phyloP scores from a whole-genome alignment of 2,888 invertebrate species.

The Panzeria rudis region DNA sequence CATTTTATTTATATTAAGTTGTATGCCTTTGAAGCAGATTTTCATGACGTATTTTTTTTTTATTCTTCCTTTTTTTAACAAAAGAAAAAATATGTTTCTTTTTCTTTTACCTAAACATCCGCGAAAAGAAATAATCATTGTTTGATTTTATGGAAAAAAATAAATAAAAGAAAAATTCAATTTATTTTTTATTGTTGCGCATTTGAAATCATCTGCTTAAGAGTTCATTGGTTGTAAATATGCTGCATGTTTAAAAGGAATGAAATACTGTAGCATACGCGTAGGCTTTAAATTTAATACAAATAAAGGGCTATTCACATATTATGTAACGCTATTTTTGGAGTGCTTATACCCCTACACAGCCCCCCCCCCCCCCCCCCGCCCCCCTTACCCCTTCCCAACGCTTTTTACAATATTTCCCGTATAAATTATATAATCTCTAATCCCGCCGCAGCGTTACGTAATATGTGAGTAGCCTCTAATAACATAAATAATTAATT shows the following conservation, averaged over 20 bases:
- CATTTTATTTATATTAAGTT: conserved; percentile 7
- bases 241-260: background rate
- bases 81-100: background rate
- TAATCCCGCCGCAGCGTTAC: too few species aligned
- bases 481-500: too few species aligned
- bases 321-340: too few species aligned
- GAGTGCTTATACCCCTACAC: too few species aligned
- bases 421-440: too few species aligned
- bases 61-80: background rate
- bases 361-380: too few species aligned
- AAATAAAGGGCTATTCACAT: too few species aligned
- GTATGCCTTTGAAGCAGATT: background rate
- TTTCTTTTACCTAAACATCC: background rate
- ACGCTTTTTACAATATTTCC: too few species aligned
- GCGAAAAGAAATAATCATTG: background rate
- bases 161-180: background rate
- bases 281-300: too few species aligned
- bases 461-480: too few species aligned
- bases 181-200: background rate
- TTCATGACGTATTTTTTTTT: background rate
- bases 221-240: background rate
- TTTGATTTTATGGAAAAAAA: conserved; percentile 2
- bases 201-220: background rate
- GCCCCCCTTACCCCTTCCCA: too few species aligned
- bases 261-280: too few species aligned